phyloP scores from a whole-genome alignment of 2,797 vertebrate species.

The Anolis apletophallus region DNA sequence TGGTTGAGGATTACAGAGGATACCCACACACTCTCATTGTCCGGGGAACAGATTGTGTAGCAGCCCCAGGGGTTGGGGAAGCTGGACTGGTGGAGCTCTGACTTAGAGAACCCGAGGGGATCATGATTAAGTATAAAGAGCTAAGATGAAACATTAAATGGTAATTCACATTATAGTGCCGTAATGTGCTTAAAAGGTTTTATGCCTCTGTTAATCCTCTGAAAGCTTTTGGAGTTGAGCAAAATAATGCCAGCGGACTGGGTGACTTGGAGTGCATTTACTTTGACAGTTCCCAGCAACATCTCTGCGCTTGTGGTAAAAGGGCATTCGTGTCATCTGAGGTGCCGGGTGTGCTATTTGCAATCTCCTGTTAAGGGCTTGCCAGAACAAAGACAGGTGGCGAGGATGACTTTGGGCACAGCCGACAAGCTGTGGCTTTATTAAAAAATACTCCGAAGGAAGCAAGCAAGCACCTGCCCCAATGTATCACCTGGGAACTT shows the following conservation, averaged over 20 bases:
- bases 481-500: slow-evolving; percentile 50
- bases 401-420: slow-evolving; percentile 42
- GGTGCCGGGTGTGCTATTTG: slow-evolving; percentile 10
- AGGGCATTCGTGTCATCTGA: not conserved
- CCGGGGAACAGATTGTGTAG: slow-evolving; percentile 63
- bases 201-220: slow-evolving; percentile 60
- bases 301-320: slow-evolving; percentile 9
- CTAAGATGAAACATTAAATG: slow-evolving; percentile 64
- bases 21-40: slow-evolving; percentile 55
- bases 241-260: slow-evolving; percentile 45
- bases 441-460: slow-evolving; percentile 60
- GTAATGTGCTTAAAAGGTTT: slow-evolving; percentile 65
- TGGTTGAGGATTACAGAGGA: slow-evolving; percentile 60
- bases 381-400: slow-evolving; percentile 37
- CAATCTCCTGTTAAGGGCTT: slow-evolving; percentile 46
- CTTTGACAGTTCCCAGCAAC: not conserved
- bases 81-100: slow-evolving; percentile 56
- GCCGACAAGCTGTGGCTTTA: slow-evolving; percentile 52
- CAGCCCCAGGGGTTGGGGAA: slow-evolving; percentile 56
- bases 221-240: slow-evolving; percentile 47
- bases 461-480: slow-evolving; percentile 45
- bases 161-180: slow-evolving; percentile 59
- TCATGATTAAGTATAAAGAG: slow-evolving; percentile 59
- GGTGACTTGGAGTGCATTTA: not conserved
- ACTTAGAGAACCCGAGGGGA: slow-evolving; percentile 66